Percentiles rank a stretch among this genome's conserved stretches.
Evolutionary conservation across 1,140 invertebrate genomes (phyloP).

Genomic region (Nymphalis io): DNA sequence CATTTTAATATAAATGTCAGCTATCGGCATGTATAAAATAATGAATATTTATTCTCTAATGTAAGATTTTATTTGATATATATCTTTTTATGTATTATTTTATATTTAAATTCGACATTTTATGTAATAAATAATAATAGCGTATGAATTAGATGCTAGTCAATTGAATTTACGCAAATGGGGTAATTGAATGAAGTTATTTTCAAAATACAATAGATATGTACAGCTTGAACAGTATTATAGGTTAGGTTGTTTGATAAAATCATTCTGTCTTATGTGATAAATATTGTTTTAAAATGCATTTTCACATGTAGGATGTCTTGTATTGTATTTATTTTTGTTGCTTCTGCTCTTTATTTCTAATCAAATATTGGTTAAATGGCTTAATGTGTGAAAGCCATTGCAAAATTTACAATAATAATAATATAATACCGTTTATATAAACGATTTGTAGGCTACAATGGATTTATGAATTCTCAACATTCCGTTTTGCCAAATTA

Average conservation of each 20-base stretch:
- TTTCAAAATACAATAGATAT: slow-evolving; percentile 57
- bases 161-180: slow-evolving; percentile 71
- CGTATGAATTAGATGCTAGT: slow-evolving; percentile 71
- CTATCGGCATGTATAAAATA: background rate
- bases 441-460: slow-evolving; percentile 39
- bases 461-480: slow-evolving; percentile 55
- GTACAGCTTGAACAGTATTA: slow-evolving; percentile 75
- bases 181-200: slow-evolving; percentile 62
- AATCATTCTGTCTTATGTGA: slow-evolving; percentile 67
- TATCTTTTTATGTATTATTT: slow-evolving; percentile 26
- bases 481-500: slow-evolving; percentile 77
- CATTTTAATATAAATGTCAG: background rate
- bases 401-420: background rate
- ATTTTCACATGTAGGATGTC: slow-evolving; percentile 45
- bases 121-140: slow-evolving; percentile 41
- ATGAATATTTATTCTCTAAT: slow-evolving; percentile 7
- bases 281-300: slow-evolving; percentile 56
- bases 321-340: slow-evolving; percentile 18
- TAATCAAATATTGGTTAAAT: background rate
- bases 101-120: slow-evolving; percentile 33
- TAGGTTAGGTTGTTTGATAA: slow-evolving; percentile 73
- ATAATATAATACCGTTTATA: slow-evolving; percentile 4
- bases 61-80: slow-evolving; percentile 3
- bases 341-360: background rate
- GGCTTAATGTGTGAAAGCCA: background rate